Conservation (phyloP, 2,113 vertebrate genomes). For the Notarius quadriscutis region DNA sequence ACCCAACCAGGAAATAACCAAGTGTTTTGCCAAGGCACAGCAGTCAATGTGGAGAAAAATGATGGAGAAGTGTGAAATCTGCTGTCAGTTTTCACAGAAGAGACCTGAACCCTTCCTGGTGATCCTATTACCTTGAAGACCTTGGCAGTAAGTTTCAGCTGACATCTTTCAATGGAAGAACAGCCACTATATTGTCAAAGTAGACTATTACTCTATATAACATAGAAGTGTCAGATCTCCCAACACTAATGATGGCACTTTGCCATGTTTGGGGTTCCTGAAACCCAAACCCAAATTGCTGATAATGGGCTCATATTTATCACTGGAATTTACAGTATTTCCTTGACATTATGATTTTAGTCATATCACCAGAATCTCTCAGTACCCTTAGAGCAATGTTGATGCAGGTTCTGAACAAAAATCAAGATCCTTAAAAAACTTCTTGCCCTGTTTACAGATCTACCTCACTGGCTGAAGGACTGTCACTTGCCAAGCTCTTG, state of each 20-base stretch:
- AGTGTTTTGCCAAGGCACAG: too few relatives aligned
- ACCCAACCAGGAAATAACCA: too few relatives aligned
- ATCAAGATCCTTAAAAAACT: background rate
- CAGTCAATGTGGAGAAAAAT: too few relatives aligned
- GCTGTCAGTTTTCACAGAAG: too few relatives aligned
- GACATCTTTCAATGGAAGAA: too few relatives aligned
- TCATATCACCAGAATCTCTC: background rate
- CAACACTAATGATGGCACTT: background rate
- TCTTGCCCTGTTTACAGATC: background rate
- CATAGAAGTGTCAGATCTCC: background rate
- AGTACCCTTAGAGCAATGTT: background rate
- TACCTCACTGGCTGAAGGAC: background rate
- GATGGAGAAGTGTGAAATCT: too few relatives aligned
- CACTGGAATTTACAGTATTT: background rate
- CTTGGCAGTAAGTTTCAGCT: too few relatives aligned
- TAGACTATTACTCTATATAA: background rate
- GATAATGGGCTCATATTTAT: background rate
- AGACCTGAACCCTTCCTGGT: too few relatives aligned
- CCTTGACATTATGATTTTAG: background rate
- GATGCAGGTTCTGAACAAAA: background rate
- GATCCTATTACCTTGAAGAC: too few relatives aligned
- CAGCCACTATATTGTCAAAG: background rate
- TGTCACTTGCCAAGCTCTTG: background rate
- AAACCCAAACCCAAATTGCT: background rate
- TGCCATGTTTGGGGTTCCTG: background rate